Conservation (phyloP, 1,140 invertebrate species). For the Grapholita molesta region DNA sequence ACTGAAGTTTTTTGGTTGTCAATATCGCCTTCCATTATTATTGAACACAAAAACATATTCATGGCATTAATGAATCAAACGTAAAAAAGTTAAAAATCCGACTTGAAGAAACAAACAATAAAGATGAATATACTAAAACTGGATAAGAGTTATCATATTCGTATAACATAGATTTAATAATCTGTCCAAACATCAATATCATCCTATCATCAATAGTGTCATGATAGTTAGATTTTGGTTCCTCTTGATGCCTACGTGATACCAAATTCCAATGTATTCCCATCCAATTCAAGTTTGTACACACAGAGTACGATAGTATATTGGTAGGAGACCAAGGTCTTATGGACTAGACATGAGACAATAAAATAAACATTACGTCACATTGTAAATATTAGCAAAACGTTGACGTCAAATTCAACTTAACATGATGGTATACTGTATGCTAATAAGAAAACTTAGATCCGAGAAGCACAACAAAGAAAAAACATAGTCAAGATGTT, state of each 20-base stretch:
- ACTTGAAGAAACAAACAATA: neutral
- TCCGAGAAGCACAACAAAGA: neutral
- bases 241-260: too few species aligned
- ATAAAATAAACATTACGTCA: neutral
- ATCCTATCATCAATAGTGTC: too few species aligned
- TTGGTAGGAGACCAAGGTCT: neutral
- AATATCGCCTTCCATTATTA: neutral
- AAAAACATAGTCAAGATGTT: too few species aligned
- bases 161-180: too few species aligned
- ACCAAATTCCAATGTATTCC: too few species aligned
- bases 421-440: neutral
- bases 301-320: neutral
- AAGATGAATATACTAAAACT: too few species aligned
- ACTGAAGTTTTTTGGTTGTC: neutral
- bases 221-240: too few species aligned
- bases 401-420: neutral
- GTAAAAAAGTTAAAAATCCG: neutral
- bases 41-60: neutral
- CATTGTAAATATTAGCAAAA: neutral
- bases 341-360: neutral
- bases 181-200: too few species aligned
- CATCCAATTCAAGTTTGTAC: too few species aligned
- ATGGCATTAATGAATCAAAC: neutral
- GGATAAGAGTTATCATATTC: too few species aligned
- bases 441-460: neutral